Evolutionary conservation across 2,797 vertebrate genomes (phyloP), one percentile per base, ranked within the genome.

Genomic region (Clarias platycephalus): DNA sequence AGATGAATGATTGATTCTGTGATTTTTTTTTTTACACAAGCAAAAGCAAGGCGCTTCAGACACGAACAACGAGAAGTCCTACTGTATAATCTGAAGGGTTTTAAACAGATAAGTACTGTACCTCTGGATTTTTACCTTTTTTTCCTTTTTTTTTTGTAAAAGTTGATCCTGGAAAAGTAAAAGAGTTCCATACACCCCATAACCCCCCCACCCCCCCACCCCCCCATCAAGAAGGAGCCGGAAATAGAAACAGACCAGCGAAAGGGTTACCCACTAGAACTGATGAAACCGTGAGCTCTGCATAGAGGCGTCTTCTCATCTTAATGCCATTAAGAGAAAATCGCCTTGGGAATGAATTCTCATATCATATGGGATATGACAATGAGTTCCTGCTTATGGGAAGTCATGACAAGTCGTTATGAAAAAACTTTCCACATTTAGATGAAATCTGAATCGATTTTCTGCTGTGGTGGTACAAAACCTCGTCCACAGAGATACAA

Each of bases 251-350:
- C 37, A 49, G 60, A 63, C 60, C 58, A 64, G 62, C 1, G 3
- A 80, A 80, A 49, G 77, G 58, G 58, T n/a, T 49, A 64, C 60
- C 34, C 44, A 49, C 24, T 64, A 49, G 60, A 64, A 49, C 60
- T 64, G 37, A 79, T 63, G 60, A 79, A 63, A 63, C 55, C 6
- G 16, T 12, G 31, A 75, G 75, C 75, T 60, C 57, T 28, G 10
- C 26, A 15, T 49, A 76, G 53, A 18, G n/a, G 24, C 12, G 31
- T 28, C 28, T n/a, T 49, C 40, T 72, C 70, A 72, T 72, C 40
- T 53, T 49, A 53, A 72, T 26, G n/a, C n/a, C 24, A 72, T 72
- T 72, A 34, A 76, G 16, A 66, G 37, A 53, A 53, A 53, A 80
- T 15, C 22, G 9, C 7, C n/a, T 53, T 12, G 40, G 40, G 62